Base-by-base conservation (phyloP, 2,797 vertebrate species). In the Acrocephalus scirpaceus region DNA sequence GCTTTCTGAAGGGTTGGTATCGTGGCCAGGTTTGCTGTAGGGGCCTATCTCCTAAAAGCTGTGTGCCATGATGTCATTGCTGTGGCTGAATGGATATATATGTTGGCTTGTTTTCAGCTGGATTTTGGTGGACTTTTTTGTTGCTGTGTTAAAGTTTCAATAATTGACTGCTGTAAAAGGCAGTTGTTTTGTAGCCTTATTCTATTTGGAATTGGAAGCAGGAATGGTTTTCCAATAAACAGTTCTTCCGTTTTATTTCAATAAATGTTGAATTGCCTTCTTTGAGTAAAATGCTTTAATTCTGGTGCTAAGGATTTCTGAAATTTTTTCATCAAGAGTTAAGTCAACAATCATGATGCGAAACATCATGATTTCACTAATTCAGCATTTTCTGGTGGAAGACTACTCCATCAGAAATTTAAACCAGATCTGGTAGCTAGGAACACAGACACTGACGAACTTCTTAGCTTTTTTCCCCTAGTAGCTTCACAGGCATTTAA, bases 361-460 rank as follows among this genome's bases (percentile, higher is more conserved):
- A 73, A 60, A 84, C 36, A 30, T 38, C 3, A 32, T 64, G 27
- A 60, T 91, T 95, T 89, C 65, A 60, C 79, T 78, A 75, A 81
- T 81, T 91, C 85, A 86, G 62, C 75, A 38, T 95, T 95, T 93
- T 91, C 47, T 32, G 34, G 44, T 88, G 57, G 65, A 95, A 86
- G 81, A 74, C 45, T 51, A 6, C 64, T 83, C 62, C 51, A 30
- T 84, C 44, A 76, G 89, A 92, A 92, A 81, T 75, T 42, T 70
- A 90, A 90, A 84, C 38, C 54, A 81, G 65, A 74, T 78, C 51
- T 7, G 1, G 62, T 90, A 92, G 38, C 72, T 45, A 5, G 66
- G 12, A 78, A 17, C 45, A 48, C 47, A 91, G 73, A 36, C 77
- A 27, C 12, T 76, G 67, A n/a, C 64, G 64, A 16, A 20, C 32